These are phyloP conservation scores for Pseudomyrmex flavicornis DNA, from an alignment of 1,140 invertebrate species.

Conservation along the genomic window DNA sequence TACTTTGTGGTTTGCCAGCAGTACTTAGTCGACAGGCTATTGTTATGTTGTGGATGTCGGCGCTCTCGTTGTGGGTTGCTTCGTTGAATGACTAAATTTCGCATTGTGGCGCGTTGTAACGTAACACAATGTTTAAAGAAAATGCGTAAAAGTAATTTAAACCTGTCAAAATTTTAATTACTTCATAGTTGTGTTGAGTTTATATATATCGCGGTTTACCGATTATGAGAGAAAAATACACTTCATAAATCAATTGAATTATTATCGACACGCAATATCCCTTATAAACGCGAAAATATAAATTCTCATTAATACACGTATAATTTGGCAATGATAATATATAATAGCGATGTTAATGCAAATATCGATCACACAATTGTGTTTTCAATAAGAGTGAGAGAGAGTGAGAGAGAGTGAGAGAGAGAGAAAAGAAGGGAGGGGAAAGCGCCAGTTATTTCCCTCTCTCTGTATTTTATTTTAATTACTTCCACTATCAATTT, in stretches of 20 bases:
- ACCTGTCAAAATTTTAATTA: too few relatives aligned
- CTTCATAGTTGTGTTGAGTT: neutral
- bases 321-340: slow-evolving; percentile 34
- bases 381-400: neutral
- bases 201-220: too few relatives aligned
- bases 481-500: slow-evolving; percentile 29
- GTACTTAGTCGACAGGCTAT: slow-evolving; percentile 25
- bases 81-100: slow-evolving; percentile 20
- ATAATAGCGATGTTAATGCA: slow-evolving; percentile 5
- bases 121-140: neutral
- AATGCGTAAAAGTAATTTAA: neutral
- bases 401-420: too few relatives aligned
- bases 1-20: slow-evolving; percentile 21
- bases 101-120: neutral
- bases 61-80: slow-evolving; percentile 6
- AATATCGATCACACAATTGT: slow-evolving; percentile 36
- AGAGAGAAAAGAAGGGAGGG: too few relatives aligned
- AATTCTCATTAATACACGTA: neutral
- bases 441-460: slow-evolving; percentile 15
- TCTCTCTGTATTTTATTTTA: slow-evolving; percentile 20
- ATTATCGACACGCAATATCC: slow-evolving; percentile 18
- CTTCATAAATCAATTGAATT: neutral
- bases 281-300: neutral
- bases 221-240: too few relatives aligned
- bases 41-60: slow-evolving; percentile 20